phyloP scores from a whole-genome alignment of 2,113 vertebrate genomes.

The Ceyx cyanopectus region DNA sequence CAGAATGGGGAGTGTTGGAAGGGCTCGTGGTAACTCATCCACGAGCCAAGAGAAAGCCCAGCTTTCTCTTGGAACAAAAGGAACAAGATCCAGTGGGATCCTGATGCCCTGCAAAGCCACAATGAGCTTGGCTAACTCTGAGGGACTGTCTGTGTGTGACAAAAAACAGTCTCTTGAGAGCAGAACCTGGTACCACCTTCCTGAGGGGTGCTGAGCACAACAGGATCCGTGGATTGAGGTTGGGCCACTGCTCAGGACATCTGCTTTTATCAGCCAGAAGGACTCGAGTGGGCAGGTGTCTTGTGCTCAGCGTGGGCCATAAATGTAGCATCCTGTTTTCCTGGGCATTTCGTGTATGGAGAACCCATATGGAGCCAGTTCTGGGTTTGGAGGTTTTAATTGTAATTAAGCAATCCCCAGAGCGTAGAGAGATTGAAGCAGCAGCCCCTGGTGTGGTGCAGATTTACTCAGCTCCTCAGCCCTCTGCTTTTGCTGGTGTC shows the following conservation, averaged over 20 bases:
- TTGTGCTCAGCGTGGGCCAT: not conserved
- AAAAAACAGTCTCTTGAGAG: not conserved
- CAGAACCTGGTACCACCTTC: not conserved
- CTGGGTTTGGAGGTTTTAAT: not conserved
- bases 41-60: not conserved
- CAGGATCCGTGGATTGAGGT: not conserved
- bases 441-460: not conserved
- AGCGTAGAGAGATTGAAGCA: not conserved
- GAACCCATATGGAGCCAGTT: not conserved
- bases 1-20: not conserved
- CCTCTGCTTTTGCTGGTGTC: not conserved
- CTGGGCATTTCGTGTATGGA: not conserved
- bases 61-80: not conserved
- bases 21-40: not conserved
- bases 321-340: not conserved
- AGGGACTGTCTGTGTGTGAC: not conserved
- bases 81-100: accelerated
- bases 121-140: not conserved
- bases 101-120: not conserved
- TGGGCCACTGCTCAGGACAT: not conserved
- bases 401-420: not conserved
- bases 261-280: not conserved
- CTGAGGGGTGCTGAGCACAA: not conserved
- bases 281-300: not conserved
- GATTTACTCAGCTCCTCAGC: not conserved